Evolutionary conservation across 2,888 invertebrate genomes (phyloP), one percentile per base, ranked within the genome.

Genomic region (Lycophotia porphyrea): DNA sequence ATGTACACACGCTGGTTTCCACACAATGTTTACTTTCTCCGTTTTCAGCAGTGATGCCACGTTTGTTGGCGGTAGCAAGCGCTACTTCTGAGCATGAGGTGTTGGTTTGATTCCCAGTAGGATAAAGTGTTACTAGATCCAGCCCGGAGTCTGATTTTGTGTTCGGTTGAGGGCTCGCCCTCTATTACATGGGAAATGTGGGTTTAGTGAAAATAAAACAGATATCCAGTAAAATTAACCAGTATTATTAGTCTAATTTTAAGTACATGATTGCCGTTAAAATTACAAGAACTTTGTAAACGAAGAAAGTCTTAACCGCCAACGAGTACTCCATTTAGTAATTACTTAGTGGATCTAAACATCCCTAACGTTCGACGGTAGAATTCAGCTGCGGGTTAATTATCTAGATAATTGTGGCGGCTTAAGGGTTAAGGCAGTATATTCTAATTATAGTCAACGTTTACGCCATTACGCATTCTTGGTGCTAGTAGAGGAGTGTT

Each of bases 381-480:
- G 69, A 78, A 71, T 75, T 80, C 78, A 79, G 78, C 74, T 74
- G 74, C 34, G 84, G 88, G 87, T 89, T 89, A 90, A 89, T 89
- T 89, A 89, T 81, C 82, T 84, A 84, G 86, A 89, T 88, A 84
- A 87, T 88, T 88, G 90, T 86, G 89, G 89, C 52, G 39, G 76
- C 66, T 77, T 76, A 70, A 83, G 88, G 89, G 85, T 88, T 86
- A 72, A 83, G 74, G 73, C 78, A 81, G 77, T 82, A 80, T 79
- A 81, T 82, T 81, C 80, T 87, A 87, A 88, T 87, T 85, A 87
- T 74, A 81, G 76, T 67, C 75, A 69, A 58, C 78, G 55, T 76
- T 79, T 74, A 31, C 74, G 63, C 75, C 79, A 81, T 86, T 84
- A 69, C 71, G 69, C 79, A 80, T 81, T 80, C 80, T 81, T 71